These are phyloP conservation scores for Sebastes kiyomatsui DNA, from an alignment of 2,797 vertebrate genomes.

Conservation along the genomic window DNA sequence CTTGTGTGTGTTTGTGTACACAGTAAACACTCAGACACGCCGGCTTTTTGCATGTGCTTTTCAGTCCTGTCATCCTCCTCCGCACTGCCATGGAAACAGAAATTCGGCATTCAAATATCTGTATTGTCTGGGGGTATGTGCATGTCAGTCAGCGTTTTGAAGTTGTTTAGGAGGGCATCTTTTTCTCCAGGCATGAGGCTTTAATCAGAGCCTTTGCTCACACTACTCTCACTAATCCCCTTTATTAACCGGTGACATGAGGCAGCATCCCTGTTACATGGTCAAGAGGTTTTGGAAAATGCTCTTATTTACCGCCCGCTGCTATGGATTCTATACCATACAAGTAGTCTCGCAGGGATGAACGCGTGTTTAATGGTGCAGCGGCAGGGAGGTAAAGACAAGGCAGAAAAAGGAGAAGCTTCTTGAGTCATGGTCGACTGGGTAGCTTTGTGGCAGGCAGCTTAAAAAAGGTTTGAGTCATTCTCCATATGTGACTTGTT, in stretches of 20 bases:
- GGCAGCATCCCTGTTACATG: constrained; percentile 46
- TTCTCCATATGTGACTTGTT: constrained; percentile 79
- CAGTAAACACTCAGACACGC: constrained; percentile 59
- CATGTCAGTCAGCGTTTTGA: constrained; percentile 62
- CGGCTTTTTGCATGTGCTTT: constrained; percentile 71
- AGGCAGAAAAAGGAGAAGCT: constrained; percentile 30
- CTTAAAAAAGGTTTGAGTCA: constrained; percentile 78
- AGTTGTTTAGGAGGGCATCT: constrained; percentile 52
- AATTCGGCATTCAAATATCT: constrained; percentile 71
- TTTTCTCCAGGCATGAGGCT: constrained; percentile 40
- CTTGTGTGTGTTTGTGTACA: constrained; percentile 44
- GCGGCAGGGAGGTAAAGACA: constrained; percentile 20
- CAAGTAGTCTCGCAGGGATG: constrained; percentile 24
- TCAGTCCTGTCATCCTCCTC: constrained; percentile 71
- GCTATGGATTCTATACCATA: constrained; percentile 14
- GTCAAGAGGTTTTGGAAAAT: constrained; percentile 29
- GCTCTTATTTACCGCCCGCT: constrained; percentile 14
- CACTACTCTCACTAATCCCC: constrained; percentile 59
- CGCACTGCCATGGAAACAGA: constrained; percentile 81
- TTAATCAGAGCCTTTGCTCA: constrained; percentile 55
- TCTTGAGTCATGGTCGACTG: constrained; percentile 56
- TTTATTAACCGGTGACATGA: constrained; percentile 59
- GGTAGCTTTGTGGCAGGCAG: constrained; percentile 59
- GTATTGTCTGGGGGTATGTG: constrained; percentile 62
- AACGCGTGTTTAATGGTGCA: constrained; percentile 52